phyloP scores from a whole-genome alignment of 1,140 invertebrate species.

The Papilio aristodemus region DNA sequence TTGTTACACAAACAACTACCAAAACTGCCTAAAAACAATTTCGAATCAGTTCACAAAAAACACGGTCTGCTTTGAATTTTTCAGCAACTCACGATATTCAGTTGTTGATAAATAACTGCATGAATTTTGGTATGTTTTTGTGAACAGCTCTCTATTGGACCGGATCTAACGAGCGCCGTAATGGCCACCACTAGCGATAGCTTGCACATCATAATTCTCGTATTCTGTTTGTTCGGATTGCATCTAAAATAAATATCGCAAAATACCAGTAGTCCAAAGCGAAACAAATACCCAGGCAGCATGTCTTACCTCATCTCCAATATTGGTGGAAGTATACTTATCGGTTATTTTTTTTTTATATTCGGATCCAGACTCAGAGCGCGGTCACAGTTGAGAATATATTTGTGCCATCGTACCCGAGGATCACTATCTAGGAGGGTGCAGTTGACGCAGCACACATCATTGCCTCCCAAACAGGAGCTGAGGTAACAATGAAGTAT shows the following conservation, averaged over 20 bases:
- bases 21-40: background rate
- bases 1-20: background rate
- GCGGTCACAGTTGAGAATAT: too few species aligned
- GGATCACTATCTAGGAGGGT: too few species aligned
- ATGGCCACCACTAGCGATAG: background rate
- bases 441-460: too few species aligned
- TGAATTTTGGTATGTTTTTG: slow-evolving; percentile 6
- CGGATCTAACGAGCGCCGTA: slow-evolving; percentile 5
- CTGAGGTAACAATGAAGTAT: too few species aligned
- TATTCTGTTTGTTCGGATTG: background rate
- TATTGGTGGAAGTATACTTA: too few species aligned
- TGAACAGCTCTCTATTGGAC: slow-evolving; percentile 2
- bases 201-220: slow-evolving; percentile 1
- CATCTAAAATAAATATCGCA: background rate
- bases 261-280: background rate
- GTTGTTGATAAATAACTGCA: slow-evolving; percentile 7
- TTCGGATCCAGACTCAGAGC: too few species aligned
- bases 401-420: too few species aligned
- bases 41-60: background rate
- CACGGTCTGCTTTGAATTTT: background rate
- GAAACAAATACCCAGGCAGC: background rate
- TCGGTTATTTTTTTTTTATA: too few species aligned
- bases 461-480: too few species aligned
- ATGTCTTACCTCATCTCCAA: too few species aligned
- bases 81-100: slow-evolving; percentile 4